Evolutionary conservation across 2,113 vertebrate species (phyloP).

Genomic region (Terrapene triunguis): DNA sequence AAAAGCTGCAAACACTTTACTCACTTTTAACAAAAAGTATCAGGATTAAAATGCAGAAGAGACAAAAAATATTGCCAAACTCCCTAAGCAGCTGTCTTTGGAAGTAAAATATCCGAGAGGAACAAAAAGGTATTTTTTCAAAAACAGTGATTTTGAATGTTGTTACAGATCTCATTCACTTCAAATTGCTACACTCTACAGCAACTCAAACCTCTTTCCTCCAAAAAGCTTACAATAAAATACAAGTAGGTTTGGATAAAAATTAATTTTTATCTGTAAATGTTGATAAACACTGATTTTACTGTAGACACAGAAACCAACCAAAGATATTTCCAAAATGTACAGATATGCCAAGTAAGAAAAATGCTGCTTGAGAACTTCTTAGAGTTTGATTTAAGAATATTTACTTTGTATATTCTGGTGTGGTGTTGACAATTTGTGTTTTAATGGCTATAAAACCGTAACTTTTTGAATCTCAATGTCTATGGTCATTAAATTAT

Average conservation of each 20-base stretch:
- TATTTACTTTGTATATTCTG: not conserved
- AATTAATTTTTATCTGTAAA: not conserved
- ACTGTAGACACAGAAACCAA: not conserved
- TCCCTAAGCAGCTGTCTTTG: not conserved
- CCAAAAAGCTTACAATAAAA: not conserved
- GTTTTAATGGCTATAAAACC: not conserved
- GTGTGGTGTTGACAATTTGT: not conserved
- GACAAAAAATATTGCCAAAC: not conserved
- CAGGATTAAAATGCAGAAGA: not conserved
- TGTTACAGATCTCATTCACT: not conserved
- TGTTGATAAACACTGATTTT: not conserved
- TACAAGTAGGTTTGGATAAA: not conserved
- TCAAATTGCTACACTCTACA: not conserved
- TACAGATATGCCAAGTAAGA: not conserved
- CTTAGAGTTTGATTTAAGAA: not conserved
- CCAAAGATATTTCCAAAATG: not conserved
- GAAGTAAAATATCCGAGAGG: not conserved
- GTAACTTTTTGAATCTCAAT: not conserved
- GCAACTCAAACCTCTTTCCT: not conserved
- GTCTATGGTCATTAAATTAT: not conserved
- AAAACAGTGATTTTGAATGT: constrained; percentile 1
- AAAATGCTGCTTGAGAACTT: not conserved
- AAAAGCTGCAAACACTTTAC: not conserved
- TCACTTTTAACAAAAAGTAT: not conserved
- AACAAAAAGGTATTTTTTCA: not conserved